Evolutionary conservation across 2,888 invertebrate species (phyloP).

Genomic region (Spialia ferax): DNA sequence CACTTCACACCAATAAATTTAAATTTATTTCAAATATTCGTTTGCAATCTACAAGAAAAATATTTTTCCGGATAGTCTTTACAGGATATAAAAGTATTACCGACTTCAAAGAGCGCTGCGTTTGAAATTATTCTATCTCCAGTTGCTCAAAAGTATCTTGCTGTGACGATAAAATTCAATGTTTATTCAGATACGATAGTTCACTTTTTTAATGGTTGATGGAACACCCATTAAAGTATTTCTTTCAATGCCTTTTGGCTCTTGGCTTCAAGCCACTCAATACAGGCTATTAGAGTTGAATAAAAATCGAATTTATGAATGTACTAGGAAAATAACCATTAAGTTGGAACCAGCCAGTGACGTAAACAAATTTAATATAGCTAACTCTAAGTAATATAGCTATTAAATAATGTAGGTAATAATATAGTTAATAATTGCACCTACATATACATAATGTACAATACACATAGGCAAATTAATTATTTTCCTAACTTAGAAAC

Average conservation of each 20-base stretch:
- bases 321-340: neutral
- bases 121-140: neutral
- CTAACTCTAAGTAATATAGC: too few relatives aligned
- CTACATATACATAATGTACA: too few relatives aligned
- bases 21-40: too few relatives aligned
- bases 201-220: slow-evolving; percentile 5
- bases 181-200: slow-evolving; percentile 12
- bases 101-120: neutral
- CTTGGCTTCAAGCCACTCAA: slow-evolving; percentile 16
- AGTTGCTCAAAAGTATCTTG: neutral
- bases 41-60: neutral
- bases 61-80: neutral
- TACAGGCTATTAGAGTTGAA: neutral
- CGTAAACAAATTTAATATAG: too few relatives aligned
- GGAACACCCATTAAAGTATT: neutral
- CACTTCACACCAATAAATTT: too few relatives aligned
- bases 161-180: neutral
- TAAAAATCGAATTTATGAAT: neutral
- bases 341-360: too few relatives aligned
- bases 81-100: neutral
- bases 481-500: too few relatives aligned
- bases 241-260: neutral
- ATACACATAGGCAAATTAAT: too few relatives aligned
- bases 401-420: too few relatives aligned
- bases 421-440: too few relatives aligned